phyloP scores from a whole-genome alignment of 1,140 invertebrate species.

The Metaphire vulgaris region DNA sequence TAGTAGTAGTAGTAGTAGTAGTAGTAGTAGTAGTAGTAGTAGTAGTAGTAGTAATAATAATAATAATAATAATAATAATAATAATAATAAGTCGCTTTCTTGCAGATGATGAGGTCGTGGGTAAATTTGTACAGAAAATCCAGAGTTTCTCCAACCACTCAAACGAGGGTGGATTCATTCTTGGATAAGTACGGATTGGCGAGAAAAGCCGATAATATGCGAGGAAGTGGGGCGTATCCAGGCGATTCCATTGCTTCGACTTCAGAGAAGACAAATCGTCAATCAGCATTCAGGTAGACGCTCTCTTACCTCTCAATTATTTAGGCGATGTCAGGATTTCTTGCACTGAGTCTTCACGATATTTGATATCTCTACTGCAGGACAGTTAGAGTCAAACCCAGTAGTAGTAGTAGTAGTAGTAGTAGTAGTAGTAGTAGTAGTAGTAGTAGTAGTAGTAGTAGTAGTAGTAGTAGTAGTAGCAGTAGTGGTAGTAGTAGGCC shows the following conservation, averaged over 20 bases:
- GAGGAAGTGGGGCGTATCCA: neutral
- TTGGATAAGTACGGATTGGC: neutral
- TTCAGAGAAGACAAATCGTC: neutral
- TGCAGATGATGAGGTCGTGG: neutral
- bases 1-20: slow-evolving; percentile 9
- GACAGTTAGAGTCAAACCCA: too few relatives aligned
- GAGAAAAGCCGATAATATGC: neutral
- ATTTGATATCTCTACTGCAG: neutral
- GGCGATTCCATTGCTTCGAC: neutral
- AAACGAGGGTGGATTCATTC: neutral
- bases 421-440: slow-evolving; percentile 8
- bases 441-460: slow-evolving; percentile 9
- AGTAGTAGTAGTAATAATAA: slow-evolving; percentile 23
- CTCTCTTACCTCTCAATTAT: neutral
- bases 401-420: neutral
- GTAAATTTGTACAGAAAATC: neutral
- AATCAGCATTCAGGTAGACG: neutral
- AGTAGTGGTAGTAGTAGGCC: too few relatives aligned
- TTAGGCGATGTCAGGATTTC: neutral
- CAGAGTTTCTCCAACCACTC: neutral
- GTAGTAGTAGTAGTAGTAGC: slow-evolving; percentile 24
- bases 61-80: too few relatives aligned
- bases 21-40: slow-evolving; percentile 8
- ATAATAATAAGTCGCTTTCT: neutral
- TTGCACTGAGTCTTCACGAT: neutral